Evolutionary conservation across 2,797 vertebrate species (phyloP), one percentile per base, ranked within the genome.

Genomic region (Acanthurus tractus): DNA sequence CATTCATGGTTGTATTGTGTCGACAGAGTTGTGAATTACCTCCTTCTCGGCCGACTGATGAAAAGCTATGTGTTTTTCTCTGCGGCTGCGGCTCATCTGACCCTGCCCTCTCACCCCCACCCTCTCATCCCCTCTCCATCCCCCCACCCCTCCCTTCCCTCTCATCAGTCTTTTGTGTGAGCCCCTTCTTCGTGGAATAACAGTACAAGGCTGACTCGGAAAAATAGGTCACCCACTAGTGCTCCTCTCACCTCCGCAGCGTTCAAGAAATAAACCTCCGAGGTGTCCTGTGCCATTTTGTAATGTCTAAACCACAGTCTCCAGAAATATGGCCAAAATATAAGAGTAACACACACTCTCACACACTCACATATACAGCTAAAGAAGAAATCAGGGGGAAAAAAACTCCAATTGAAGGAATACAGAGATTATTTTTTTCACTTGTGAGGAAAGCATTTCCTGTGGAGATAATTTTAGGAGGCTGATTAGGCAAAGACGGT

Each of bases 141-240:
- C 29, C 29, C 29, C 29, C 3, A 3, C 29, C 29, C 2, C 29
- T 4, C 42, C 22, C 72, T 55, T 55, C 66, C 64, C 63, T 76
- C 81, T 89, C 87, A 87, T 90, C 87, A 85, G 74, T 89, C 90
- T 88, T 90, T 88, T 92, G 87, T 90, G 83, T 23, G 81, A 90
- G 79, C 76, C 83, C 80, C 77, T 81, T 90, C 87, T 89, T 86
- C 49, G 48, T 78, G 81, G 86, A 92, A 89, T 76, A 78, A 86
- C 87, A 66, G 87, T 86, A 85, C 70, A 79, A 88, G 88, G 83
- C 87, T 69, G 86, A 78, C 81, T 11, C 85, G 52, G 49, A 83
- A 93, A 94, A 94, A 93, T 93, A 92, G 91, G 89, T 94, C 93
- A 92, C 92, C 88, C 79, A 63, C 91, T 82, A 88, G 85, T 92